Evolutionary conservation across 2,888 invertebrate species (phyloP).

Genomic region (Parnassius apollo): DNA sequence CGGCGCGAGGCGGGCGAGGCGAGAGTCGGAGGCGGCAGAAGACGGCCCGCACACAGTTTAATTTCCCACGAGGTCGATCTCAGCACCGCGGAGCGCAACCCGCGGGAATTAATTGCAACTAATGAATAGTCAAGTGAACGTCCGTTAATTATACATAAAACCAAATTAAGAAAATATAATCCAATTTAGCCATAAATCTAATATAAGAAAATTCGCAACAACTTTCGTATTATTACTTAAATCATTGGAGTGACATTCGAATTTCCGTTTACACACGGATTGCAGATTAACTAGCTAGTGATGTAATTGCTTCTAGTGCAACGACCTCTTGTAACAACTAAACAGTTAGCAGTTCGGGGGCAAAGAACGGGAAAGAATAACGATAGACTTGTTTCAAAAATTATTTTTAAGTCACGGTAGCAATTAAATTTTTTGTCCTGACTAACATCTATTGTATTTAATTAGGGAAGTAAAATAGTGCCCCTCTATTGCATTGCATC

Average conservation of each 20-base stretch:
- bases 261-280: conserved; percentile 64
- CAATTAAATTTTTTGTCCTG: neutral
- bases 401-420: neutral
- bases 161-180: conserved; percentile 37
- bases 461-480: too few relatives aligned
- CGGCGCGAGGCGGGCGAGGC: conserved; percentile 44
- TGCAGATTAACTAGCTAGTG: conserved; percentile 43
- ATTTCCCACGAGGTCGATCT: conserved; percentile 82
- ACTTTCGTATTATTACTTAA: conserved; percentile 30
- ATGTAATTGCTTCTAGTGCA: conserved; percentile 33
- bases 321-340: conserved; percentile 46
- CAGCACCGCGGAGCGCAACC: conserved; percentile 75
- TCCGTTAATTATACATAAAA: conserved; percentile 73
- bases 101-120: conserved; percentile 81
- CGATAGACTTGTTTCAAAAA: conserved; percentile 6
- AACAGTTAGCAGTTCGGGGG: conserved; percentile 36
- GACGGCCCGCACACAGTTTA: conserved; percentile 79
- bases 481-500: too few relatives aligned
- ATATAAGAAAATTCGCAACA: conserved; percentile 30
- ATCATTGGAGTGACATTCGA: neutral
- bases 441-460: too few relatives aligned
- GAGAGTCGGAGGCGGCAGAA: conserved; percentile 64
- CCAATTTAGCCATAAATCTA: conserved; percentile 10
- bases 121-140: conserved; percentile 81
- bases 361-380: conserved; percentile 33